Evolutionary conservation across 2,797 vertebrate species (phyloP).

Genomic region (Enteromius viviparus): DNA sequence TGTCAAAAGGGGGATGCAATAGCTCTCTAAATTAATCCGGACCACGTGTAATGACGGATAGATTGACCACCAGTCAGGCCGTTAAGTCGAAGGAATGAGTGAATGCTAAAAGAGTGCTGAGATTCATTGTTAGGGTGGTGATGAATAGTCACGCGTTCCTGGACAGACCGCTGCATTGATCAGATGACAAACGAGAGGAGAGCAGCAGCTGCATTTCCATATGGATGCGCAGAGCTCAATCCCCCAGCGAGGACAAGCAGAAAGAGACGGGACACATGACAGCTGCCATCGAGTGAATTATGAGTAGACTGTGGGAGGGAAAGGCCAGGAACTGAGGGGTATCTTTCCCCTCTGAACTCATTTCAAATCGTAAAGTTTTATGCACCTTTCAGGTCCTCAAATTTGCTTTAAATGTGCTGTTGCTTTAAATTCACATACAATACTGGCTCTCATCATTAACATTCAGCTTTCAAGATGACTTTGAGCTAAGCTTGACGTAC

Average conservation of each 20-base stretch:
- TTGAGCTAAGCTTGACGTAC: slow-evolving; percentile 44
- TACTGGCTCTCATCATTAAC: not conserved
- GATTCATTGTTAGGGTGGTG: slow-evolving; percentile 47
- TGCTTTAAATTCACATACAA: not conserved
- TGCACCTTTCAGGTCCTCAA: not conserved
- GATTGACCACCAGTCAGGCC: slow-evolving; percentile 17
- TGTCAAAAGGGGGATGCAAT: slow-evolving; percentile 26
- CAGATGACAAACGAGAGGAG: slow-evolving; percentile 55
- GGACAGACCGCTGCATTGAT: slow-evolving; percentile 55
- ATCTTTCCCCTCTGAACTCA: slow-evolving; percentile 5
- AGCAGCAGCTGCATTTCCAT: slow-evolving; percentile 60
- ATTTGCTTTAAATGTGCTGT: not conserved
- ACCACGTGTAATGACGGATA: slow-evolving; percentile 14
- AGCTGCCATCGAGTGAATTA: slow-evolving; percentile 54
- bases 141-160: slow-evolving; percentile 49
- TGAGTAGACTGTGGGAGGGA: slow-evolving; percentile 26
- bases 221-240: slow-evolving; percentile 51
- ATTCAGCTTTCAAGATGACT: not conserved
- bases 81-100: slow-evolving; percentile 17
- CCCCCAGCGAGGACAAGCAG: slow-evolving; percentile 45
- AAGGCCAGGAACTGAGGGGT: slow-evolving; percentile 38
- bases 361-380: not conserved
- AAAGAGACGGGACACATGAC: slow-evolving; percentile 44
- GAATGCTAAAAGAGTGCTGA: slow-evolving; percentile 33
- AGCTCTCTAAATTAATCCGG: slow-evolving; percentile 33